Evolutionary conservation across 2,113 vertebrate genomes (phyloP), one percentile per base, ranked within the genome.

Genomic region (Pelvicachromis taeniatus): DNA sequence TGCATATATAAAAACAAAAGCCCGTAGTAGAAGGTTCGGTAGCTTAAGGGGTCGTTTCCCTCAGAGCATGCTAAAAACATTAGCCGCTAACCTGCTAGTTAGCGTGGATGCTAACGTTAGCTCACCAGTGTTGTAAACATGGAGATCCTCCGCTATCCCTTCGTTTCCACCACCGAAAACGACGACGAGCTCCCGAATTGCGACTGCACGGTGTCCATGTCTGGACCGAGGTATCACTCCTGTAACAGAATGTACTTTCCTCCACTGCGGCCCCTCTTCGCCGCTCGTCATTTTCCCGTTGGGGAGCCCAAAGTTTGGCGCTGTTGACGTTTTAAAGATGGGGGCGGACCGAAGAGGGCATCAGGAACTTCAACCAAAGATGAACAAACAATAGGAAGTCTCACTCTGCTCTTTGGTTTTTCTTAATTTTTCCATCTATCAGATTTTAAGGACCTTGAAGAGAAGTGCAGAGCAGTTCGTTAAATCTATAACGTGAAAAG

Each of bases 81-180:
- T 93, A 91, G 82, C 89, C 5, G 52, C 84, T 86, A 84, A 61
- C 58, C 11, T 6, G 82, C 81, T 84, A 82, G 31, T 33, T 89
- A 90, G 84, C 85, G 23, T 38, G 2, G 2, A 12, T 31, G 92
- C 89, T 89, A 88, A 17, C 53, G 70, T 68, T 92, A 92, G 93
- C 95, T 85, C 92, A 98, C 98, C 97, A 1, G 98, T 98, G 94
- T 98, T 99, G 94, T 98, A 99, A 91, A 99, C 98, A 92, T 99
- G 98, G 78, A 99, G 96, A 93, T 98, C 96, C 81, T 98, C 97
- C 14, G 97, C 96, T 89, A 99, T 99, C 42, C 98, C 98, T 85
- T 99, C 98, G 90, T 99, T 99, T 84, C 98, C 98, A 17, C 98
- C 98, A 1, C 98, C 98, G 81, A 99, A 99, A 86, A 99, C 97